A percentile compares a stretch with the other conserved stretches of the same genome.
Evolutionary conservation across 2,797 vertebrate species (phyloP).

Genomic region (Enteromius thamalakanensis): DNA sequence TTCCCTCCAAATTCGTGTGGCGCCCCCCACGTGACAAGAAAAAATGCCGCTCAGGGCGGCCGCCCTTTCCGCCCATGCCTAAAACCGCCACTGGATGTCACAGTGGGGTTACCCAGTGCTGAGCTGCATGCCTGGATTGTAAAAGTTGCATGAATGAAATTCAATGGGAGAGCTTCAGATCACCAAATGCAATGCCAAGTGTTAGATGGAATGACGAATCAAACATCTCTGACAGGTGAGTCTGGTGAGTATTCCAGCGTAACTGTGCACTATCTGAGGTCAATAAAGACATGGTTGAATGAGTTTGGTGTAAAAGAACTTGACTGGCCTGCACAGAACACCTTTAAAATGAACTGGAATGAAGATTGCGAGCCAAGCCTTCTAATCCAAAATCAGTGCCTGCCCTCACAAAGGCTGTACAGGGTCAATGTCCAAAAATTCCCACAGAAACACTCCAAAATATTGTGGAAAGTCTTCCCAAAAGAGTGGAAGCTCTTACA

Average conservation of each 20-base stretch:
- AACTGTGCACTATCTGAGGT: not conserved
- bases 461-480: not conserved
- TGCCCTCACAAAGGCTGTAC: not conserved
- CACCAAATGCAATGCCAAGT: not conserved
- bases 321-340: not conserved
- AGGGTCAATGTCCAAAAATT: not conserved
- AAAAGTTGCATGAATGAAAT: not conserved
- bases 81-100: no score
- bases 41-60: no score
- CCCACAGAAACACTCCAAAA: not conserved
- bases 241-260: not conserved
- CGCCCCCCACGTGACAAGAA: no score
- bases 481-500: not conserved
- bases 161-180: not conserved
- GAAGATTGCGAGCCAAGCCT: not conserved
- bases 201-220: not conserved
- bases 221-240: not conserved
- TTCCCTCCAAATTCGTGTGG: no score
- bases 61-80: no score
- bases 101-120: not conserved
- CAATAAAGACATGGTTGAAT: not conserved
- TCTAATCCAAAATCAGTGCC: not conserved
- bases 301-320: not conserved
- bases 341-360: not conserved
- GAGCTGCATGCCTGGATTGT: not conserved